Base-by-base conservation (phyloP, 2,113 vertebrate species). In the Bubo scandiacus region DNA sequence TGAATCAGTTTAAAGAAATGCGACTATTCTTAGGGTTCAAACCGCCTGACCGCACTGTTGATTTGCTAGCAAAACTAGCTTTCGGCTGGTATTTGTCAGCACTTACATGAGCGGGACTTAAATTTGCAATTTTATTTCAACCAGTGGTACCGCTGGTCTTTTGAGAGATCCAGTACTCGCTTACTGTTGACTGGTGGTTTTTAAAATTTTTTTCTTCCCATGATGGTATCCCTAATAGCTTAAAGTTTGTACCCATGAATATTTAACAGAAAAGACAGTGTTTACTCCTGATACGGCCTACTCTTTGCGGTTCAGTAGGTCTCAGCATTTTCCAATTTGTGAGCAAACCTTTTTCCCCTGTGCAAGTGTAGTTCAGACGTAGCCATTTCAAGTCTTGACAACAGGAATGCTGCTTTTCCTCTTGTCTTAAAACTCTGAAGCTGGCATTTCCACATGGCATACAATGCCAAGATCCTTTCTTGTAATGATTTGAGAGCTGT, bases 161-260 rank as follows among this genome's bases (percentile, higher is more conserved):
- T 2, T 6, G 38, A 32, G 29, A 52, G 22, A 23, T 36, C 26
- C 49, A 17, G 14, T 7, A 7, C 0, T 0, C 6, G 21, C n/a
- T 34, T 17, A 5, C 11, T 30, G 7, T 1, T 18, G 23, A 4
- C 34, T 20, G 10, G 10, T 30, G 40, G 8, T 9, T 32, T n/a
- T 25, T 45, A 2, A 2, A 26, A 8, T 4, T 15, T 30, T 22
- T 43, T 30, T 34, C 4, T 27, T 27, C 19, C 32, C 17, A 7
- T n/a, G 14, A 40, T 7, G 15, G 30, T 9, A 13, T 11, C 15
- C 43, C 4, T 38, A 16, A 1, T 18, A 7, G 42, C 15, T 32
- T 6, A 1, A 2, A 8, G n/a, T 6, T 18, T 4, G 38, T 23
- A 1, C 10, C 12, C 5, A 0, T 0, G 59, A 8, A 43, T 40